These are phyloP conservation scores for Rissa tridactyla DNA, from an alignment of 2,113 vertebrate species.

Conservation along the genomic window DNA sequence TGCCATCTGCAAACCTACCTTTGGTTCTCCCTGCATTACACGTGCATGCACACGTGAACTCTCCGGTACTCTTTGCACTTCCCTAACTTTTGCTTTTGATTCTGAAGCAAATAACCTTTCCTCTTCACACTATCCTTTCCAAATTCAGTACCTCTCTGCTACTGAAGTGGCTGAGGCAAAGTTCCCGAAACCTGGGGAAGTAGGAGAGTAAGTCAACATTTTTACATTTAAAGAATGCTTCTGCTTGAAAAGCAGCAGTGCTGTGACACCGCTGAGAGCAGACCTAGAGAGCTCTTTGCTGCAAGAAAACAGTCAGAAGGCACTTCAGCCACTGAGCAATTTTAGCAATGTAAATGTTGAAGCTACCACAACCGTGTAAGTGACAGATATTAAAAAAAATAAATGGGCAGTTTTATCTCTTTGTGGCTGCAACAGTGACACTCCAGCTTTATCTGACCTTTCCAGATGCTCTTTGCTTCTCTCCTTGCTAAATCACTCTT, in stretches of 20 bases:
- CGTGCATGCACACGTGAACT: accelerated
- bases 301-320: neutral
- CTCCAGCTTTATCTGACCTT: conserved; percentile 57
- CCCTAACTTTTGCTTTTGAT: neutral
- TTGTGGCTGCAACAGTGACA: conserved; percentile 2
- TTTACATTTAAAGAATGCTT: neutral
- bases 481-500: conserved; percentile 17
- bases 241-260: neutral
- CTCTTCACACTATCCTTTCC: neutral
- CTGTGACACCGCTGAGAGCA: neutral
- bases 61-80: neutral
- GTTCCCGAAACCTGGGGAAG: neutral
- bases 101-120: neutral
- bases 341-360: conserved; percentile 4
- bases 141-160: neutral
- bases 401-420: neutral
- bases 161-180: neutral
- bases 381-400: neutral
- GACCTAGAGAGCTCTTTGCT: neutral
- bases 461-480: conserved; percentile 27
- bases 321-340: neutral
- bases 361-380: conserved; percentile 5
- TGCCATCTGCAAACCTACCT: neutral
- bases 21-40: neutral
- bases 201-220: neutral